A percentile compares a stretch with the other conserved stretches of the same genome.
These are phyloP conservation scores for Tetrax tetrax DNA, from an alignment of 2,113 vertebrate species.

Conservation along the genomic window DNA sequence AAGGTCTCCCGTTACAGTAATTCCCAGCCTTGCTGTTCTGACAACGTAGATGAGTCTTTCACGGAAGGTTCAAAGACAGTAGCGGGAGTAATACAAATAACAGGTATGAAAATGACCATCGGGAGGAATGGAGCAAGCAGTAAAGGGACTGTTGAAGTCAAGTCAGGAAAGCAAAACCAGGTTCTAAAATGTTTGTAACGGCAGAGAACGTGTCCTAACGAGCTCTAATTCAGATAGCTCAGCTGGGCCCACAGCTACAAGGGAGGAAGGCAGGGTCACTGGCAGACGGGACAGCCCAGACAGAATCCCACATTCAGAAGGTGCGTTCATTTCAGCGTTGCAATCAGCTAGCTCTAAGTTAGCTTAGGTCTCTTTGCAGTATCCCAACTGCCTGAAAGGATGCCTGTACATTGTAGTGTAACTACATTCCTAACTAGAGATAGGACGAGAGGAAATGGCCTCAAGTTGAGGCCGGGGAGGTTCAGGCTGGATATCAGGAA, in stretches of 20 bases:
- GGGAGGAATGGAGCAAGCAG: neutral
- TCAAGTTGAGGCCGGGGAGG: too few species aligned
- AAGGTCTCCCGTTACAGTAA: neutral
- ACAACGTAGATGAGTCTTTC: neutral
- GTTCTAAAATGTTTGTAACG: neutral
- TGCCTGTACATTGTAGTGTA: neutral
- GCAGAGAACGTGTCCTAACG: neutral
- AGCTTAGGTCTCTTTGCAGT: neutral
- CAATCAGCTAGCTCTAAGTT: neutral
- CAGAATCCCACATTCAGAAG: neutral
- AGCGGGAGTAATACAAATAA: conserved; percentile 41
- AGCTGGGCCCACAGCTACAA: neutral
- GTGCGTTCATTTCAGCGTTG: neutral
- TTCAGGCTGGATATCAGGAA: too few species aligned
- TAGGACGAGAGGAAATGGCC: too few species aligned
- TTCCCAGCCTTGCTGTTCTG: neutral
- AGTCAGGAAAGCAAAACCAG: neutral
- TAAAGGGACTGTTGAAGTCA: neutral
- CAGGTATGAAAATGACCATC: neutral
- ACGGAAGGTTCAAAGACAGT: neutral
- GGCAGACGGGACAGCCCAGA: neutral
- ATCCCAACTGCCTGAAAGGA: neutral
- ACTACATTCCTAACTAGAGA: too few species aligned
- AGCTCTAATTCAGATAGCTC: neutral
- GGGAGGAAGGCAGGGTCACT: neutral